These are phyloP conservation scores for Poeciliopsis presidionis DNA, from an alignment of 2,797 vertebrate genomes.

Conservation along the genomic window DNA sequence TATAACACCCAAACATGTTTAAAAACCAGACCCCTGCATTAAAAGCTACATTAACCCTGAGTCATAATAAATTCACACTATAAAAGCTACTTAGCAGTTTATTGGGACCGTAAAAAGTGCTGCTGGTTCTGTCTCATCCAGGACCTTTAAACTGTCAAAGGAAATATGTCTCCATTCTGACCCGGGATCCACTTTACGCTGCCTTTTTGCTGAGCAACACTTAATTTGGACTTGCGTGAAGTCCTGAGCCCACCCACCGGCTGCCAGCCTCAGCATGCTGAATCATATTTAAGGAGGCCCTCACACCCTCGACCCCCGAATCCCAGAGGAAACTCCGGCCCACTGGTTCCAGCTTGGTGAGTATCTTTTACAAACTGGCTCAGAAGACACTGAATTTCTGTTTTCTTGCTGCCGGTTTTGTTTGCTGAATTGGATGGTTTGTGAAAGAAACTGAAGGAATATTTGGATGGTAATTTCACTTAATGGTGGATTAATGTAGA, in stretches of 20 bases:
- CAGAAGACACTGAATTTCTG: slow-evolving; percentile 7
- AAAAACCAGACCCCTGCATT: neutral
- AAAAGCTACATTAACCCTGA: neutral
- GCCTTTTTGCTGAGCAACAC: slow-evolving; percentile 76
- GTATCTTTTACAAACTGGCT: slow-evolving; percentile 43
- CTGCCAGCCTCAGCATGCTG: slow-evolving; percentile 41
- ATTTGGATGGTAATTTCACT: neutral
- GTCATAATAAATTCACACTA: neutral
- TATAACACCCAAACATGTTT: neutral
- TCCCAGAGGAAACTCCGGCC: slow-evolving; percentile 83
- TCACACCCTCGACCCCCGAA: slow-evolving; percentile 57
- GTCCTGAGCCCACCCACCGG: slow-evolving; percentile 68
- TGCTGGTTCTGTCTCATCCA: slow-evolving; percentile 1
- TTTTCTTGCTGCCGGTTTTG: neutral
- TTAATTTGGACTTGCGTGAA: slow-evolving; percentile 85
- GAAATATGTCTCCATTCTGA: slow-evolving; percentile 61
- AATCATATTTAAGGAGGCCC: slow-evolving; percentile 81
- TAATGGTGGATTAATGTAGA: neutral
- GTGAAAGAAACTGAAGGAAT: neutral
- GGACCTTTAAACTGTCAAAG: slow-evolving; percentile 39
- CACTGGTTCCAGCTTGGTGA: slow-evolving; percentile 81
- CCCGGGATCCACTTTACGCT: slow-evolving; percentile 69
- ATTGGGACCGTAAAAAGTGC: slow-evolving; percentile 7
- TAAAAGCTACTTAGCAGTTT: neutral
- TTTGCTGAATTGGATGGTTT: neutral